A percentile compares a stretch with the other conserved stretches of the same genome.
Conservation (phyloP, 2,888 invertebrate genomes). For the Magallana nippona region DNA sequence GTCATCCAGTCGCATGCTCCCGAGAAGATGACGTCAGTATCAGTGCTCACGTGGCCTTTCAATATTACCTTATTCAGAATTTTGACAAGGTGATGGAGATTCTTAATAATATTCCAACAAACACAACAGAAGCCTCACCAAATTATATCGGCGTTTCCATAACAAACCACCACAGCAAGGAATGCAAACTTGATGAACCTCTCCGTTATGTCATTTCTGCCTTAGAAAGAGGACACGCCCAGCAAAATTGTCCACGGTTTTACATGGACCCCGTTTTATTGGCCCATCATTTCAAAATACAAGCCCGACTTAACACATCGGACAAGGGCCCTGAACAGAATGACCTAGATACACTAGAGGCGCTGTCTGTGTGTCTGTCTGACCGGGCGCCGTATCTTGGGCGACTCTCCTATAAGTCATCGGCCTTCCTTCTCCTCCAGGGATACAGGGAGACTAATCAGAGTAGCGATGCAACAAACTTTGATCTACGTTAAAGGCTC, state of each 20-base stretch:
- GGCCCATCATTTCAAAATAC: constrained; percentile 36
- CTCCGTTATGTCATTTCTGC: constrained; percentile 29
- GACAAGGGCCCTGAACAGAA: not conserved
- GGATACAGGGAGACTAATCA: constrained; percentile 39
- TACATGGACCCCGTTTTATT: constrained; percentile 41
- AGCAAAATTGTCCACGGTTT: constrained; percentile 42
- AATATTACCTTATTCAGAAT: constrained; percentile 12
- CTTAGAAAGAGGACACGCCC: not conserved
- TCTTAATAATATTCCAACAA: not conserved
- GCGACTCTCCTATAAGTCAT: constrained; percentile 45
- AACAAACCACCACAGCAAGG: constrained; percentile 41
- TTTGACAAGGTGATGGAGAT: not conserved
- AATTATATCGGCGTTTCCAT: constrained; percentile 34
- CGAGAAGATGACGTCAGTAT: constrained; percentile 15
- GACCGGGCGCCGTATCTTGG: constrained; percentile 43
- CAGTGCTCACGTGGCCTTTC: constrained; percentile 39
- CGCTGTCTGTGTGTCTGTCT: not conserved
- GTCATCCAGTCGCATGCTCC: not conserved
- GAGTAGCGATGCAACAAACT: constrained; percentile 39
- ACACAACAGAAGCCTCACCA: not conserved
- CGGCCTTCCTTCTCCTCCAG: constrained; percentile 38
- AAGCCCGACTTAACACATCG: not conserved
- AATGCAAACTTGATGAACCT: constrained; percentile 34
- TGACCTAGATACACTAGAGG: constrained; percentile 7
- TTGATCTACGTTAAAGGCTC: constrained; percentile 39